A percentile compares a stretch with the other conserved stretches of the same genome.
Evolutionary conservation across 2,888 invertebrate species (phyloP).

Genomic region (Drosophila histrio): DNA sequence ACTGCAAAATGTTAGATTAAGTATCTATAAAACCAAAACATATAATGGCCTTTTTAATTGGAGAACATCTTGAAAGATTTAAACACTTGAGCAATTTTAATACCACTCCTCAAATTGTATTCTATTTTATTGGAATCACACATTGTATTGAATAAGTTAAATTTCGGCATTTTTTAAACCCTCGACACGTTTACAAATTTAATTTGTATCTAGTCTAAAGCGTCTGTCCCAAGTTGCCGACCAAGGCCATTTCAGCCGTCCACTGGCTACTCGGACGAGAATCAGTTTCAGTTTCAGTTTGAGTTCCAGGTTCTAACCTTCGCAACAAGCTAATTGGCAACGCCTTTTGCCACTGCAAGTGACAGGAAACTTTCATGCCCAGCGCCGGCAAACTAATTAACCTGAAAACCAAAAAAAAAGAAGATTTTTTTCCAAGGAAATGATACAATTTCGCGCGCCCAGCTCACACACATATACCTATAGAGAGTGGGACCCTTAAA

Average conservation of each 20-base stretch:
- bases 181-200: slow-evolving; percentile 22
- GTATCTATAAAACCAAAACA: no score
- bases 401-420: slow-evolving; percentile 58
- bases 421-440: slow-evolving; percentile 68
- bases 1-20: no score
- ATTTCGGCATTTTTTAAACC: background rate
- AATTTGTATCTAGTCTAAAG: slow-evolving; percentile 41
- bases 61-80: no score
- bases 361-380: slow-evolving; percentile 70
- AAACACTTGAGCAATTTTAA: no score
- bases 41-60: no score
- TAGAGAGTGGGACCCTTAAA: slow-evolving; percentile 39
- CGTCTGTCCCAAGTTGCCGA: slow-evolving; percentile 8
- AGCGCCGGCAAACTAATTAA: slow-evolving; percentile 75
- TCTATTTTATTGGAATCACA: background rate
- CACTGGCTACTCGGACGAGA: background rate
- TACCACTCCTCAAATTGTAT: background rate
- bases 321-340: slow-evolving; percentile 66
- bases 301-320: slow-evolving; percentile 29
- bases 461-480: slow-evolving; percentile 24
- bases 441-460: slow-evolving; percentile 71
- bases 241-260: slow-evolving; percentile 44
- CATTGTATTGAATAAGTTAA: background rate
- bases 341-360: slow-evolving; percentile 75
- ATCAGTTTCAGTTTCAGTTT: slow-evolving; percentile 8